A percentile compares a stretch with the other conserved stretches of the same genome.
Evolutionary conservation across 2,888 invertebrate species (phyloP).

Genomic region (Heliconius cydno): DNA sequence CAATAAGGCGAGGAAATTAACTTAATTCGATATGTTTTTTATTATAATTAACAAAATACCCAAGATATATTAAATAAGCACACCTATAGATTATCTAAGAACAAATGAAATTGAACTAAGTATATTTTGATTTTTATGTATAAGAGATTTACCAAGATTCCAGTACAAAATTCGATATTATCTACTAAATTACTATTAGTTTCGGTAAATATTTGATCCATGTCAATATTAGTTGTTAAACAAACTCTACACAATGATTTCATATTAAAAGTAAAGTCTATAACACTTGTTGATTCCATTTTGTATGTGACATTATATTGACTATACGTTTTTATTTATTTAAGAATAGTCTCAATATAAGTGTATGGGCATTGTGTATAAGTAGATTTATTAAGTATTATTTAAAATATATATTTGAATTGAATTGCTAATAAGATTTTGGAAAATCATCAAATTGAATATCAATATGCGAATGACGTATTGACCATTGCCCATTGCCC

Average conservation of each 20-base stretch:
- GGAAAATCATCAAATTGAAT: neutral
- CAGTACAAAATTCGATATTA: slow-evolving; percentile 63
- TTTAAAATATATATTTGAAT: neutral
- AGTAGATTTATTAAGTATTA: neutral
- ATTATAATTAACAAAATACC: too few relatives aligned
- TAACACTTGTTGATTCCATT: slow-evolving; percentile 17
- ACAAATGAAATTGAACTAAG: neutral
- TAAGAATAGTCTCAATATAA: neutral
- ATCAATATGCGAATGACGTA: neutral
- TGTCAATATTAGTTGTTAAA: slow-evolving; percentile 50
- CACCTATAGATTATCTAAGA: neutral
- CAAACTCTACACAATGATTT: slow-evolving; percentile 58
- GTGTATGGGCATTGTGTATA: neutral
- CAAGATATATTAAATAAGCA: too few relatives aligned
- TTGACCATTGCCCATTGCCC: too few relatives aligned
- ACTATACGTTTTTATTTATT: neutral
- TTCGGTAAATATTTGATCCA: slow-evolving; percentile 55
- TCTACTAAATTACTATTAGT: slow-evolving; percentile 50
- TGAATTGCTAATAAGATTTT: neutral
- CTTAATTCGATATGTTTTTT: too few relatives aligned
- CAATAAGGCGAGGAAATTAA: too few relatives aligned
- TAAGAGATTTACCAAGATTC: slow-evolving; percentile 56
- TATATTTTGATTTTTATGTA: neutral
- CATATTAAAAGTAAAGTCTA: neutral
- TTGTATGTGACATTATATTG: neutral